Evolutionary conservation across 1,140 invertebrate genomes (phyloP), one percentile per base, ranked within the genome.

Genomic region (Rhopalosiphum padi): DNA sequence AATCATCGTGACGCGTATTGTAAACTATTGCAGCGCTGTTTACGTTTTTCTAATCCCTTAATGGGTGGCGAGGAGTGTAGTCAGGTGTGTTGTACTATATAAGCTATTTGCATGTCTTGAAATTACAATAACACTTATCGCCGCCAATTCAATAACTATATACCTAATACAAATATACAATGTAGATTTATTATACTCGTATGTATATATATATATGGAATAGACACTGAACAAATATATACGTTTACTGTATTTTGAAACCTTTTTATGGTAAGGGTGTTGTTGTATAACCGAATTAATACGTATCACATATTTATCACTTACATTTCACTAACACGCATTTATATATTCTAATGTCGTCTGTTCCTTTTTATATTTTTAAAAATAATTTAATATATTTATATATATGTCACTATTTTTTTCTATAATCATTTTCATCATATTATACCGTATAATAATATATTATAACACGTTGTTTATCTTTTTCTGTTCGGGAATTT

Each of bases 1-100:
- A n/a, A 77, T 7, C 30, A 18, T n/a, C 60, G n/a, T 77, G 60
- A 77, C 8, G 30, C 60, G 11, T 30, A n/a, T 68, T 68, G 30
- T 77, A 30, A n/a, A n/a, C 60, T n/a, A 68, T 68, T 68, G 3
- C 30, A 18, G 30, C 15, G 15, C 2, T 77, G 30, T 77, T 77
- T 35, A 77, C 30, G 60, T 77, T 77, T 77, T 77, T n/a, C 60
- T n/a, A n/a, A 77, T 77, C 60, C 60, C 60, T n/a, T 77, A 77
- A n/a, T 77, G 30, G 60, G 15, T 0, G 60, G n/a, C 15, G n/a
- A n/a, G 11, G 11, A 30, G 30, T 11, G 30, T 30, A 77, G 60
- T 4, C n/a, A 5, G 11, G n/a, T 6, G 30, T 77, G 30, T 68
- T 68, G 30, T 68, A n/a, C 30, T 51, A 18, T 77, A n/a, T 23